These are phyloP conservation scores for Margaritifera margaritifera DNA, from an alignment of 2,888 invertebrate species.

Conservation along the genomic window DNA sequence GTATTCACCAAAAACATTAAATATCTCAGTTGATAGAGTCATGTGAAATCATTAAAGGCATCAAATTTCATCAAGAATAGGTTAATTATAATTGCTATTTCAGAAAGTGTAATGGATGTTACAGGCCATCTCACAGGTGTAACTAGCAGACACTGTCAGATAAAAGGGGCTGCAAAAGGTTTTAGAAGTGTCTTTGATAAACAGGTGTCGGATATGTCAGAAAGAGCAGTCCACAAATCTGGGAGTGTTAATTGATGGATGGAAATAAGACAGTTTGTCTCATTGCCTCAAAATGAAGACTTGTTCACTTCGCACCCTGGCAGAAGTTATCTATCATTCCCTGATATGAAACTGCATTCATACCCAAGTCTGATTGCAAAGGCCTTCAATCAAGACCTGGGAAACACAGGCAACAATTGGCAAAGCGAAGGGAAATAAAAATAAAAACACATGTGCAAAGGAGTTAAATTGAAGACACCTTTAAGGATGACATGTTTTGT, in stretches of 20 bases:
- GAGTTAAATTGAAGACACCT: not conserved
- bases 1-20: no score
- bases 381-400: constrained; percentile 3
- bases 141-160: constrained; percentile 28
- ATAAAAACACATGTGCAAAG: not conserved
- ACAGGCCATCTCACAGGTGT: constrained; percentile 23
- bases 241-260: constrained; percentile 1
- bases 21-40: no score
- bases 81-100: not conserved
- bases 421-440: not conserved
- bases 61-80: no score
- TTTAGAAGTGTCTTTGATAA: constrained; percentile 13
- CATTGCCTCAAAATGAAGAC: constrained; percentile 11
- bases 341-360: not conserved
- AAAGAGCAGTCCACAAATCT: not conserved
- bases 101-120: constrained; percentile 29
- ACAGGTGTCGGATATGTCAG: constrained; percentile 4
- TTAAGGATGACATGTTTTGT: no score
- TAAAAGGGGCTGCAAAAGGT: constrained; percentile 20
- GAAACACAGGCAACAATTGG: constrained; percentile 3
- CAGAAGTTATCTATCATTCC: constrained; percentile 6
- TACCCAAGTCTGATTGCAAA: constrained; percentile 6
- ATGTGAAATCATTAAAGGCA: no score
- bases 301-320: constrained; percentile 12
- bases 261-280: constrained; percentile 13